These are phyloP conservation scores for Morpho achilles DNA, from an alignment of 2,888 invertebrate genomes.

Conservation along the genomic window DNA sequence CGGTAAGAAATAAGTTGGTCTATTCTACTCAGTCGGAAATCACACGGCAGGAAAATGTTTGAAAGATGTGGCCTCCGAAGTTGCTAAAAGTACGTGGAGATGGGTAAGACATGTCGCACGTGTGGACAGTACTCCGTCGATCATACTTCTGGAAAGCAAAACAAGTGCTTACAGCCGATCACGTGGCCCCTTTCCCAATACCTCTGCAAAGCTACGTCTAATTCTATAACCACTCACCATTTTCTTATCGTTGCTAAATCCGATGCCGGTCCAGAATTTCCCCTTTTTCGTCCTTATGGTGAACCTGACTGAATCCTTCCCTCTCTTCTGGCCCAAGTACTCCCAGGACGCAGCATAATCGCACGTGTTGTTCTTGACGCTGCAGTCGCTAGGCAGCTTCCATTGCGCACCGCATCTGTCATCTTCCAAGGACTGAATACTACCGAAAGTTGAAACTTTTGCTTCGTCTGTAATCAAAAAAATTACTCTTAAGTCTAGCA, in stretches of 20 bases:
- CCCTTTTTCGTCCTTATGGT: slow-evolving; percentile 88
- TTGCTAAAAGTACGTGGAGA: no score
- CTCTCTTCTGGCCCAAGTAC: slow-evolving; percentile 80
- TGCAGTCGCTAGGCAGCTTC: slow-evolving; percentile 86
- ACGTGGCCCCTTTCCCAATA: no score
- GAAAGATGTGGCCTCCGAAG: no score
- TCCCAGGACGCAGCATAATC: slow-evolving; percentile 91
- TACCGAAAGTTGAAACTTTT: slow-evolving; percentile 58
- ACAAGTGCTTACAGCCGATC: no score
- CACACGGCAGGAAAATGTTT: no score
- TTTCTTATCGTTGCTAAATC: slow-evolving; percentile 89
- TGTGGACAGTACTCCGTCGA: no score
- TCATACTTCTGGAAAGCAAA: no score
- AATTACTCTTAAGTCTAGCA: background rate
- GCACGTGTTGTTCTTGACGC: slow-evolving; percentile 80
- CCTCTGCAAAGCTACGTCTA: no score
- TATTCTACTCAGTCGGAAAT: no score
- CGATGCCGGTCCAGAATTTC: slow-evolving; percentile 94
- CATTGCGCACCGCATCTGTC: slow-evolving; percentile 87
- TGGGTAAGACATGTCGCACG: no score
- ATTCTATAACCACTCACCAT: slow-evolving; percentile 81
- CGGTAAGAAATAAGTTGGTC: no score
- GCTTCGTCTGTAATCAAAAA: slow-evolving; percentile 60
- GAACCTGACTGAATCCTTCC: slow-evolving; percentile 88
- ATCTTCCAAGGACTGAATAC: slow-evolving; percentile 54